Conservation (phyloP, 2,888 invertebrate genomes). For the Eupithecia abbreviata region DNA sequence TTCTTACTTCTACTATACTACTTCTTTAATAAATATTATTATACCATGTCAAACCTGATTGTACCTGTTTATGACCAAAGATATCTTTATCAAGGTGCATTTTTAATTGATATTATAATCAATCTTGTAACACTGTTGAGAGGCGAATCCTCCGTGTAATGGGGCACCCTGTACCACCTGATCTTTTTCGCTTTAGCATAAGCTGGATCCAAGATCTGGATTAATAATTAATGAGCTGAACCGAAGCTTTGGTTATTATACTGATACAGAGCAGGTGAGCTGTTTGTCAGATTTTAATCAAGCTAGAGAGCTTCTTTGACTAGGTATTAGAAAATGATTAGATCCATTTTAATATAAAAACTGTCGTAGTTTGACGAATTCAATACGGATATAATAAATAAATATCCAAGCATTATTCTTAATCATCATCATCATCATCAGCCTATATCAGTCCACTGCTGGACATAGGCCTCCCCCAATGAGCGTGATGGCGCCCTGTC, state of each 20-base stretch:
- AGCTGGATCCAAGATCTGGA: conserved; percentile 22
- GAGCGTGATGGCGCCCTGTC: too few relatives aligned
- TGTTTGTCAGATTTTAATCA: conserved; percentile 4
- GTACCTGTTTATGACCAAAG: too few relatives aligned
- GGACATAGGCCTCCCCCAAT: too few relatives aligned
- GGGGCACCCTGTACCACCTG: conserved; percentile 7
- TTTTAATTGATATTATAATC: background rate
- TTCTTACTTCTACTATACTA: too few relatives aligned
- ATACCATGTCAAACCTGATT: too few relatives aligned
- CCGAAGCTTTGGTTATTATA: conserved; percentile 17
- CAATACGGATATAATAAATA: too few relatives aligned
- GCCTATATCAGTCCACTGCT: too few relatives aligned
- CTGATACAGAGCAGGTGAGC: background rate
- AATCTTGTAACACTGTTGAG: background rate
- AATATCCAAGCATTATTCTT: too few relatives aligned
- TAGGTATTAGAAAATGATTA: background rate
- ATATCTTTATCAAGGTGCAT: too few relatives aligned
- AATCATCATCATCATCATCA: too few relatives aligned
- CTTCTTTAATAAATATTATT: too few relatives aligned
- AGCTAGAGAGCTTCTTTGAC: background rate
- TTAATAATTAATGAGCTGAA: conserved; percentile 25
- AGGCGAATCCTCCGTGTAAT: background rate
- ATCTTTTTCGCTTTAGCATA: conserved; percentile 22
- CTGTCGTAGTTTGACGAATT: too few relatives aligned
- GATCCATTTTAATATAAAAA: background rate